These are phyloP conservation scores for Catocala sponsa DNA, from an alignment of 2,888 invertebrate genomes.

Conservation along the genomic window DNA sequence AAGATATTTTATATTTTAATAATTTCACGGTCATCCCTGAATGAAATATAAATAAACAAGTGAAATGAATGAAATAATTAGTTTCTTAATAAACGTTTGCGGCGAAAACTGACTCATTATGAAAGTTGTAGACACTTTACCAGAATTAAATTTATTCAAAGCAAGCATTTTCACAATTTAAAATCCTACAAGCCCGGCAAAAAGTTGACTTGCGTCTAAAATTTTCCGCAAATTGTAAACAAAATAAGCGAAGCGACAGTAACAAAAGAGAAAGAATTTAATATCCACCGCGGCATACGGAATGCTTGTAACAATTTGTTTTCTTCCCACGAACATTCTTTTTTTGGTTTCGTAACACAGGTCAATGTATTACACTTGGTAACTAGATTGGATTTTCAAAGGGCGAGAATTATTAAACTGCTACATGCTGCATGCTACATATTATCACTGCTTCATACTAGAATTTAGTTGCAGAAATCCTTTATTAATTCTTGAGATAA, in stretches of 20 bases:
- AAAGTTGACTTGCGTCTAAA: slow-evolving; percentile 68
- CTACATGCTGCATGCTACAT: too few relatives aligned
- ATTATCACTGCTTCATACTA: too few relatives aligned
- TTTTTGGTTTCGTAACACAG: slow-evolving; percentile 66
- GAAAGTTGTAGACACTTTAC: slow-evolving; percentile 48
- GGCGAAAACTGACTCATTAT: slow-evolving; percentile 42
- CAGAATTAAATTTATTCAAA: slow-evolving; percentile 64
- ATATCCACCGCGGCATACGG: slow-evolving; percentile 78
- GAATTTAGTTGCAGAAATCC: too few relatives aligned
- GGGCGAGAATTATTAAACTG: slow-evolving; percentile 7
- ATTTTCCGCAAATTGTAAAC: slow-evolving; percentile 73
- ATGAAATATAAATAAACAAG: slow-evolving; percentile 31
- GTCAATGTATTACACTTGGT: slow-evolving; percentile 44
- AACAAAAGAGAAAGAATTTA: slow-evolving; percentile 82
- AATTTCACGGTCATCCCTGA: neutral
- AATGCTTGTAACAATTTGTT: slow-evolving; percentile 79
- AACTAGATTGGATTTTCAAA: slow-evolving; percentile 10
- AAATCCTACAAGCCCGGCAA: slow-evolving; percentile 64
- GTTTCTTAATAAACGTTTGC: slow-evolving; percentile 37
- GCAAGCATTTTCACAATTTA: slow-evolving; percentile 67
- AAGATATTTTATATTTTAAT: neutral
- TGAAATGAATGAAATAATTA: slow-evolving; percentile 33
- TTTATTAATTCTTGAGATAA: too few relatives aligned
- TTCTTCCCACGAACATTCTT: slow-evolving; percentile 74
- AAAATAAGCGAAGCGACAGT: slow-evolving; percentile 73